phyloP scores from a whole-genome alignment of 2,797 vertebrate species.

The Enteromius paludinosus region DNA sequence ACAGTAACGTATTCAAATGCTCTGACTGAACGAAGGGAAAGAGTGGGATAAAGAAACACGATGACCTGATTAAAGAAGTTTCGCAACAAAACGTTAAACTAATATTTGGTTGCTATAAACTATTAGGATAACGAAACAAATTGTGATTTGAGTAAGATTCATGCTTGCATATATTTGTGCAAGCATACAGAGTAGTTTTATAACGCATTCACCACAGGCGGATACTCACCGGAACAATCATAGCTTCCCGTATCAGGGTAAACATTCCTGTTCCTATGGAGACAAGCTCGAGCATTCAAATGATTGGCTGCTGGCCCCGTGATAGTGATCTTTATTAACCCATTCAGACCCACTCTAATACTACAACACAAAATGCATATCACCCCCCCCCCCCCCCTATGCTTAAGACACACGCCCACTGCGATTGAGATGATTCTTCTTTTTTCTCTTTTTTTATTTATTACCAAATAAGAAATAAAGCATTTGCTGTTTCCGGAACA shows the following conservation, averaged over 20 bases:
- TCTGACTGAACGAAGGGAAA: neutral
- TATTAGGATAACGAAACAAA: neutral
- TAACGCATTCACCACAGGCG: neutral
- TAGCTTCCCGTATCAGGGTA: conserved; percentile 61
- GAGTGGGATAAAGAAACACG: neutral
- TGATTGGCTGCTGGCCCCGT: neutral
- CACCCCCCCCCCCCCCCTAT: no score
- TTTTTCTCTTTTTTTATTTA: neutral
- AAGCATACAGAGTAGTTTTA: neutral
- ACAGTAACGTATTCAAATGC: neutral
- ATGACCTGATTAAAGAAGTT: neutral
- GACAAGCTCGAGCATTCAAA: conserved; percentile 68
- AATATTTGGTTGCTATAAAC: neutral
- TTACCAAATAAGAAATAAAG: neutral
- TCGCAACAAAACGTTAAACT: neutral
- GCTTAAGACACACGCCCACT: neutral
- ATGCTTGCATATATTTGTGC: neutral
- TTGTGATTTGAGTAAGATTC: neutral
- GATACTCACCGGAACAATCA: conserved; percentile 17
- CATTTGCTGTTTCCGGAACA: neutral
- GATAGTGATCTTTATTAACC: neutral
- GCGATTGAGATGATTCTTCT: neutral
- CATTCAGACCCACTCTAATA: neutral
- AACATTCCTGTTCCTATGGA: conserved; percentile 72
- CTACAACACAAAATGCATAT: neutral